phyloP scores from a whole-genome alignment of 1,140 invertebrate genomes.

The Dendrolimus kikuchii region DNA sequence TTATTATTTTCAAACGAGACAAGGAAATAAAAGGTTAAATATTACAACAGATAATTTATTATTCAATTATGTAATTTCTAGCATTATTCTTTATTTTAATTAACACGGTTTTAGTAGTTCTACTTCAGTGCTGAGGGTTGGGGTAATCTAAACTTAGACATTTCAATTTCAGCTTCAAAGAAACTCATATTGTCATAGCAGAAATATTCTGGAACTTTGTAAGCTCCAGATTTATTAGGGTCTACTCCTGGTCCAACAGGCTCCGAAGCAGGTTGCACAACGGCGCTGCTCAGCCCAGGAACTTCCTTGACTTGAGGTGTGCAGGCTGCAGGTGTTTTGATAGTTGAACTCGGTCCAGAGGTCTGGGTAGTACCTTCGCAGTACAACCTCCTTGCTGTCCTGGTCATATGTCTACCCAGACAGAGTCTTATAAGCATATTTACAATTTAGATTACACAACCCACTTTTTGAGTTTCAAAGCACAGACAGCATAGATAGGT shows the following conservation, averaged over 20 bases:
- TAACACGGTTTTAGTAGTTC: conserved; percentile 19
- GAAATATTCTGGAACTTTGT: conserved; percentile 92
- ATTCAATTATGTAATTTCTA: conserved; percentile 2
- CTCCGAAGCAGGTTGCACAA: conserved; percentile 71
- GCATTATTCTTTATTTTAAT: conserved; percentile 1
- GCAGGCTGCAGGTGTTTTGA: conserved; percentile 16
- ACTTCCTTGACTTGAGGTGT: conserved; percentile 57
- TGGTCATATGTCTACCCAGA: no score
- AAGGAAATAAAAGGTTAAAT: no score
- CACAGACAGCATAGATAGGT: no score
- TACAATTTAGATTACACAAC: no score
- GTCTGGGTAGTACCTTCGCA: conserved; percentile 32
- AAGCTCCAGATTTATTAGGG: conserved; percentile 78
- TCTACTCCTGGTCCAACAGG: conserved; percentile 81
- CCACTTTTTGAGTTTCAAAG: no score
- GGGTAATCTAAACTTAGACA: conserved; percentile 82
- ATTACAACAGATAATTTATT: background rate
- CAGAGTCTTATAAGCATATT: no score
- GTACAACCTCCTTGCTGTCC: conserved; percentile 21
- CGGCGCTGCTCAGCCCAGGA: conserved; percentile 76
- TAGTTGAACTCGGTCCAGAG: conserved; percentile 17
- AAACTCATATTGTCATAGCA: conserved; percentile 85
- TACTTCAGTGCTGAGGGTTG: conserved; percentile 77
- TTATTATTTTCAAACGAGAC: no score
- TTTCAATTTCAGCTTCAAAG: conserved; percentile 89